phyloP scores from a whole-genome alignment of 2,113 vertebrate genomes.

The Mugil cephalus region DNA sequence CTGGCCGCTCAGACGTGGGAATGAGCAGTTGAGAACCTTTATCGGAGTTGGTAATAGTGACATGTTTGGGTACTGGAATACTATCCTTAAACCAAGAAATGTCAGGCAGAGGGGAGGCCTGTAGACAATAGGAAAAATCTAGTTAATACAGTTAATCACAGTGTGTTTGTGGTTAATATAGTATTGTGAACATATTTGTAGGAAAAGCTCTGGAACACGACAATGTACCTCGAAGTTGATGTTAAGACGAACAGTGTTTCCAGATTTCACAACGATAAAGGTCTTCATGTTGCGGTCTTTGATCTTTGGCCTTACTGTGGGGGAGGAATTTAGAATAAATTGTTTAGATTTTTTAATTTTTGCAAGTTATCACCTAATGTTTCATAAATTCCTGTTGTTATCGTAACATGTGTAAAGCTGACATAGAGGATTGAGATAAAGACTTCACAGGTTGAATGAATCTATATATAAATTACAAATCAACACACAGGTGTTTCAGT shows the following conservation, averaged over 20 bases:
- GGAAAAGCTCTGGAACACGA: not conserved
- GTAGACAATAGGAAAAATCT: slow-evolving; percentile 7
- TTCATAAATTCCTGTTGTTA: too few species aligned
- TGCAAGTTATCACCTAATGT: too few species aligned
- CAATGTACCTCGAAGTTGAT: slow-evolving; percentile 87
- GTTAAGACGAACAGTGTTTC: slow-evolving; percentile 85
- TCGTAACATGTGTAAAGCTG: not conserved
- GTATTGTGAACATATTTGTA: not conserved
- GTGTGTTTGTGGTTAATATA: not conserved
- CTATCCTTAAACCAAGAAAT: slow-evolving; percentile 90
- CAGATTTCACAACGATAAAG: slow-evolving; percentile 83
- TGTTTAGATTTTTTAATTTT: too few species aligned
- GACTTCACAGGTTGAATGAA: too few species aligned
- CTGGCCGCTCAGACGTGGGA: slow-evolving; percentile 80
- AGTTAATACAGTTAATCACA: not conserved
- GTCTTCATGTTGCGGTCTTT: slow-evolving; percentile 82
- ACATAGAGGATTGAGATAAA: not conserved
- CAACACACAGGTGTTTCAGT: too few species aligned
- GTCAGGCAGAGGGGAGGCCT: slow-evolving; percentile 88
- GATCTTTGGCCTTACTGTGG: slow-evolving; percentile 88
- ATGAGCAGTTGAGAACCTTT: slow-evolving; percentile 88
- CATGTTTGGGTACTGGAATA: slow-evolving; percentile 78
- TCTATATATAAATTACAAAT: too few species aligned
- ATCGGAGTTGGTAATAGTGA: slow-evolving; percentile 80
- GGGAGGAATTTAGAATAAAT: slow-evolving; percentile 14